Percentiles rank a stretch among this genome's conserved stretches.
These are phyloP conservation scores for Eupithecia subumbrata DNA, from an alignment of 2,888 invertebrate genomes.

Conservation along the genomic window DNA sequence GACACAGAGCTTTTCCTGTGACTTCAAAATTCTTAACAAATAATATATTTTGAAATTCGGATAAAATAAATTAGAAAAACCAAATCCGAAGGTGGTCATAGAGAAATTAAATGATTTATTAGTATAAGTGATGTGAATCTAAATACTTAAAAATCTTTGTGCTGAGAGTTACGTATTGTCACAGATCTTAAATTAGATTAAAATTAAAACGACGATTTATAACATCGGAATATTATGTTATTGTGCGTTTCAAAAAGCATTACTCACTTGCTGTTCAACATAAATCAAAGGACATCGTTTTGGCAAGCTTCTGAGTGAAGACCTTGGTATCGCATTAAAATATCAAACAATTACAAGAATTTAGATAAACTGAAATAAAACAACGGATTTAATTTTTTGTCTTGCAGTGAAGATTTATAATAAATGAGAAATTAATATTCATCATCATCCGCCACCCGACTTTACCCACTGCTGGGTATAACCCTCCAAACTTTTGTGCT, in stretches of 20 bases:
- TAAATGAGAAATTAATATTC: no score
- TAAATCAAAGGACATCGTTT: constrained; percentile 62
- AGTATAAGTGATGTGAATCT: background rate
- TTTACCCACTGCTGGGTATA: no score
- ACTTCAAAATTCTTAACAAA: no score
- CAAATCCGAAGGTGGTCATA: no score
- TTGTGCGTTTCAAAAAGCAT: constrained; percentile 46
- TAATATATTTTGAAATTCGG: no score
- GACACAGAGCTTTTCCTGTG: no score
- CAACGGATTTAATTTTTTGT: constrained; percentile 19
- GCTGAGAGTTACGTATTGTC: constrained; percentile 38
- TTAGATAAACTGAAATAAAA: constrained; percentile 51
- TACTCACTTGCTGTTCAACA: constrained; percentile 43
- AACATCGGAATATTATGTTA: constrained; percentile 51
- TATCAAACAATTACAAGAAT: constrained; percentile 57
- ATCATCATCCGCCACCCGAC: no score
- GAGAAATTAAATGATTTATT: no score
- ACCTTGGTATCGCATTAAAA: constrained; percentile 65
- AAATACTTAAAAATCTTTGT: background rate
- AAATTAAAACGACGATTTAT: constrained; percentile 53
- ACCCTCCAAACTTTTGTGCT: no score
- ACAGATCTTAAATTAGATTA: constrained; percentile 50
- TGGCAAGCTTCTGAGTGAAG: constrained; percentile 59
- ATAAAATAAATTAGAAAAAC: no score
- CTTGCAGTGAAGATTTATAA: background rate